Conservation (phyloP, 2,113 vertebrate genomes). For the Clarias gariepinus region DNA sequence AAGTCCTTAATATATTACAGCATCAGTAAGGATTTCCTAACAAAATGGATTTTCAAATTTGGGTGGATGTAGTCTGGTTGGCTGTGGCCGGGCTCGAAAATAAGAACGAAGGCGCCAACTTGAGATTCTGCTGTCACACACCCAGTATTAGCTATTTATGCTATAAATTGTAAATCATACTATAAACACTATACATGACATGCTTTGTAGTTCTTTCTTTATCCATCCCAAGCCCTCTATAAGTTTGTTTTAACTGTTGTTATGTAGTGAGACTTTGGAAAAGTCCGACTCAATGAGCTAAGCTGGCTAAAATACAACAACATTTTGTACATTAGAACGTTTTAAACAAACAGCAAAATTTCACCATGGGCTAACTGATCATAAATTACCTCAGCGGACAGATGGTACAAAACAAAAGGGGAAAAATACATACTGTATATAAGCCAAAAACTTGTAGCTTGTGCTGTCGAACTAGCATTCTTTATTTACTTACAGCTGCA, state of each 20-base stretch:
- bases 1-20: slow-evolving; percentile 36
- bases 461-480: not conserved
- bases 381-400: not conserved
- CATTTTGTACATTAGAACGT: not conserved
- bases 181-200: no score
- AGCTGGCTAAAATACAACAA: not conserved
- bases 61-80: slow-evolving; percentile 18
- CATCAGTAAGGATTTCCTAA: slow-evolving; percentile 39
- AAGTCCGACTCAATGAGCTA: not conserved
- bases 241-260: not conserved
- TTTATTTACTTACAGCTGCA: not conserved
- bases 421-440: not conserved
- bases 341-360: not conserved
- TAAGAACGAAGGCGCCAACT: slow-evolving; percentile 1
- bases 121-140: not conserved
- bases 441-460: not conserved
- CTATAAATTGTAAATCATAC: no score
- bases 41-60: slow-evolving; percentile 13
- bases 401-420: not conserved
- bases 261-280: not conserved
- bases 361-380: not conserved
- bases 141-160: not conserved
- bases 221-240: not conserved
- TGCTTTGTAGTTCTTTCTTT: not conserved
- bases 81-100: slow-evolving; percentile 1